These are phyloP conservation scores for Apis laboriosa DNA, from an alignment of 1,140 invertebrate species.

Conservation along the genomic window DNA sequence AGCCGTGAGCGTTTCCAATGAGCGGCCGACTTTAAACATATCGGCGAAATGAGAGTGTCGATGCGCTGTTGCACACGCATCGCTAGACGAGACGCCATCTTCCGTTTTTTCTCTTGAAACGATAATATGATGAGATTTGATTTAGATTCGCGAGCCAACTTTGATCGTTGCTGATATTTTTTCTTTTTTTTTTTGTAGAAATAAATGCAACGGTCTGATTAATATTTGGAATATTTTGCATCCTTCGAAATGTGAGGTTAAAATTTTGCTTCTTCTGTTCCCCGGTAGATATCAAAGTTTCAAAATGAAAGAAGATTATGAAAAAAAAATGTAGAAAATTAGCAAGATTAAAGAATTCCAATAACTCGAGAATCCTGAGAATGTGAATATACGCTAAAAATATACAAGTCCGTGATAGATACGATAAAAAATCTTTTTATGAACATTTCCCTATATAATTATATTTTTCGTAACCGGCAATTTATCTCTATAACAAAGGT, in stretches of 20 bases:
- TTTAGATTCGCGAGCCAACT: not conserved
- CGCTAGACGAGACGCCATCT: not conserved
- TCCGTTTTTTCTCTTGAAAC: not conserved
- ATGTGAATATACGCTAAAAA: not conserved
- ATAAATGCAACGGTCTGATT: not conserved
- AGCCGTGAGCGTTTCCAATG: constrained; percentile 31
- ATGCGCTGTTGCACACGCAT: not conserved
- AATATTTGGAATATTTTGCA: not conserved
- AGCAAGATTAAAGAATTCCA: not conserved
- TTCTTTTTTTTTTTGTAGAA: not conserved
- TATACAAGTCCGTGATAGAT: not conserved
- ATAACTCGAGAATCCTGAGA: not conserved
- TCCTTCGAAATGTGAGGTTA: not conserved
- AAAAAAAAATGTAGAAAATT: not conserved
- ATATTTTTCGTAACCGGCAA: not conserved
- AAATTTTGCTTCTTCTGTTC: not conserved
- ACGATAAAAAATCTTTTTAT: not conserved
- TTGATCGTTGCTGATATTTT: not conserved
- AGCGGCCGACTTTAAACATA: constrained; percentile 37
- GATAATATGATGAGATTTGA: constrained; percentile 26
- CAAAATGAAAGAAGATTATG: not conserved
- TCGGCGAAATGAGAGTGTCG: not conserved
- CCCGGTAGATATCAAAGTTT: not conserved
- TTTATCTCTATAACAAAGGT: constrained; percentile 2
- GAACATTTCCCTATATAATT: not conserved